phyloP scores from a whole-genome alignment of 2,113 vertebrate species.

The Naja naja region DNA sequence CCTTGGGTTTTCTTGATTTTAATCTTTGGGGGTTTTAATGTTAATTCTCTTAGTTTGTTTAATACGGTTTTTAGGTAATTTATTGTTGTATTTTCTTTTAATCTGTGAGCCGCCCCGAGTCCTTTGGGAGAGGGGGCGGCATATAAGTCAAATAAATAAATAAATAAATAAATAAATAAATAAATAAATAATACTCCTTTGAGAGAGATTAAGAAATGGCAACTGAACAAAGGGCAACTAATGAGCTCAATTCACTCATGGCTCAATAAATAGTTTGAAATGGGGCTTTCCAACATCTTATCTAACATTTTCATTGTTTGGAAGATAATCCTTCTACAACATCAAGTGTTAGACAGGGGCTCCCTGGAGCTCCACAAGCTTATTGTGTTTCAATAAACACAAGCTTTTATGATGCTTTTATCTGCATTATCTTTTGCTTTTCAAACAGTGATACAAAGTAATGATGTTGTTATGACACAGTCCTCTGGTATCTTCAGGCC shows the following conservation, averaged over 20 bases:
- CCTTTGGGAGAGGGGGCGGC: too few relatives aligned
- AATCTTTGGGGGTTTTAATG: too few relatives aligned
- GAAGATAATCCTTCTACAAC: neutral
- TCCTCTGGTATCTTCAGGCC: neutral
- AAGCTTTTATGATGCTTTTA: neutral
- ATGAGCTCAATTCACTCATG: neutral
- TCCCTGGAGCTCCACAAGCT: neutral
- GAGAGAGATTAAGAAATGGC: neutral
- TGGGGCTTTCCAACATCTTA: neutral
- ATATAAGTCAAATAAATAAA: too few relatives aligned
- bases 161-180: too few relatives aligned
- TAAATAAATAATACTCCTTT: neutral
- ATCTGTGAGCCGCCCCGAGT: too few relatives aligned
- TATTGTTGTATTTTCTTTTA: too few relatives aligned
- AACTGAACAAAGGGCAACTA: neutral
- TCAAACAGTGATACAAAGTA: neutral
- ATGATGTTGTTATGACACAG: neutral
- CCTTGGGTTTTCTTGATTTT: too few relatives aligned
- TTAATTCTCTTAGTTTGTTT: too few relatives aligned
- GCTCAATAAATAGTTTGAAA: neutral
- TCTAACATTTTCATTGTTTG: neutral
- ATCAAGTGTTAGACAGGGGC: neutral
- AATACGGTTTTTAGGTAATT: too few relatives aligned
- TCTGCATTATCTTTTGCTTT: neutral
- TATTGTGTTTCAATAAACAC: neutral